A percentile compares a stretch with the other conserved stretches of the same genome.
Conservation (phyloP, 2,113 vertebrate species). For the Toxostoma redivivum region DNA sequence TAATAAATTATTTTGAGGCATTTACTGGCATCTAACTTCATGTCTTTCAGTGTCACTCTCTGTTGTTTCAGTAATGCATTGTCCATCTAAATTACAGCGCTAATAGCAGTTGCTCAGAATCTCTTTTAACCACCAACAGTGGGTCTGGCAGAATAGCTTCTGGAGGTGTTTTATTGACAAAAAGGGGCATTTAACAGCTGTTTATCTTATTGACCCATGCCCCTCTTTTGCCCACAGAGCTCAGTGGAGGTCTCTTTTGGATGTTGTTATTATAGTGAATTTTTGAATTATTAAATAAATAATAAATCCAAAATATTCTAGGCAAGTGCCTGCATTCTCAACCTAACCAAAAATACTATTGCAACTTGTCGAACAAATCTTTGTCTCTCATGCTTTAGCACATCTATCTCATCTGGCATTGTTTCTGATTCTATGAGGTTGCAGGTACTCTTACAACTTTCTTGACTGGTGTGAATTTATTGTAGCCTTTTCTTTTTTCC, state of each 20-base stretch:
- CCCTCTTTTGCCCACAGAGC: background rate
- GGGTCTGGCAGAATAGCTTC: background rate
- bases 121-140: background rate
- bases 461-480: background rate
- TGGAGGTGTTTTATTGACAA: background rate
- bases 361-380: background rate
- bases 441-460: background rate
- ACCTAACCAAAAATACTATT: background rate
- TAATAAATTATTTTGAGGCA: background rate
- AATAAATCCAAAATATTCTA: background rate
- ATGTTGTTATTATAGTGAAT: background rate
- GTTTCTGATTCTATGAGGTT: background rate
- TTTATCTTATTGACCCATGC: background rate
- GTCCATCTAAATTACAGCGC: background rate
- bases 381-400: background rate
- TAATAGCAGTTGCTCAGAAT: background rate
- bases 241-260: background rate
- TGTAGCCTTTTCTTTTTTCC: background rate
- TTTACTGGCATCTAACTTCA: background rate
- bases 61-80: background rate
- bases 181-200: background rate
- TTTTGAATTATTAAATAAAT: background rate
- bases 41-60: background rate
- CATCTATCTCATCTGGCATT: background rate
- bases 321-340: background rate